Evolutionary conservation across 1,140 invertebrate genomes (phyloP).

Genomic region (Ericerus pela): DNA sequence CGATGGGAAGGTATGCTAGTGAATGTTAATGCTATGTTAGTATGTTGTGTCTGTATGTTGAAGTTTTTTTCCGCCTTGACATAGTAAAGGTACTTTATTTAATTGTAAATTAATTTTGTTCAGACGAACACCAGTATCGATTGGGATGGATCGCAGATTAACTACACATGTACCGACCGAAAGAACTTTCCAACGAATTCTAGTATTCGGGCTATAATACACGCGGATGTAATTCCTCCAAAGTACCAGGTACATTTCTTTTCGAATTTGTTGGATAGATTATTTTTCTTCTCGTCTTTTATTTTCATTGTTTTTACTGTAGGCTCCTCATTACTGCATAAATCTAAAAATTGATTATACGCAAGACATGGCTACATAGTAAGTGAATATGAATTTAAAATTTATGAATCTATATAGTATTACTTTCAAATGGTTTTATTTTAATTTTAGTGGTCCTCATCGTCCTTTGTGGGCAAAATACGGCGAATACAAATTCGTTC

Average conservation of each 20-base stretch:
- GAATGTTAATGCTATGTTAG: neutral
- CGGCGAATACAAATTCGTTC: slow-evolving; percentile 68
- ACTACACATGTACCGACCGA: neutral
- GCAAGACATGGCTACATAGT: slow-evolving; percentile 46
- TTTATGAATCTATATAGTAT: neutral
- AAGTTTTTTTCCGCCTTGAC: neutral
- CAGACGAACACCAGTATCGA: neutral
- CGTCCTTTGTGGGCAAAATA: slow-evolving; percentile 65
- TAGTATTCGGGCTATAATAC: neutral
- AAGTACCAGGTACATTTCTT: neutral
- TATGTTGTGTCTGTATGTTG: neutral
- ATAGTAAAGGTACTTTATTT: neutral
- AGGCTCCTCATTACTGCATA: slow-evolving; percentile 56
- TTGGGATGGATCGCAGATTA: neutral
- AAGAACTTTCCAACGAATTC: neutral
- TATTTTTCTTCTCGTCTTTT: neutral
- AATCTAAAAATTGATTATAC: slow-evolving; percentile 47
- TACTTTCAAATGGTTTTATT: neutral
- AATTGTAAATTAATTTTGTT: neutral
- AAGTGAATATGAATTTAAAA: slow-evolving; percentile 28
- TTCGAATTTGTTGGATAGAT: neutral
- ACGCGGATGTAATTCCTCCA: neutral
- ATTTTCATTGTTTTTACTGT: slow-evolving; percentile 28
- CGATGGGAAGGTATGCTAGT: neutral
- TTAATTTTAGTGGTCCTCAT: slow-evolving; percentile 52